A percentile compares a stretch with the other conserved stretches of the same genome.
phyloP scores from a whole-genome alignment of 2,888 invertebrate species.

The Plagodis pulveraria region DNA sequence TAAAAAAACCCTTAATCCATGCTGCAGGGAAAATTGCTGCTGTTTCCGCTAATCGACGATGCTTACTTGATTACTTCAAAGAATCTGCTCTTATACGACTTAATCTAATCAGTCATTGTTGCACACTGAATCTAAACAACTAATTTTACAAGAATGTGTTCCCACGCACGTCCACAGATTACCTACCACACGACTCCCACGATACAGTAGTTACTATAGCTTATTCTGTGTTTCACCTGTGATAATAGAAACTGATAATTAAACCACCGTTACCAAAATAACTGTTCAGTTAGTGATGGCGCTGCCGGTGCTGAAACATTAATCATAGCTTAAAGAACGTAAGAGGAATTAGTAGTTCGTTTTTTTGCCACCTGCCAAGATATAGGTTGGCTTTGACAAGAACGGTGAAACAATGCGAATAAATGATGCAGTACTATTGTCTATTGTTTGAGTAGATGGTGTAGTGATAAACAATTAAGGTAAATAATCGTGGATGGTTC shows the following conservation, averaged over 20 bases:
- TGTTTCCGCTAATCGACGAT: too few species aligned
- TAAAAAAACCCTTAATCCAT: too few species aligned
- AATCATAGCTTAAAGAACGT: too few species aligned
- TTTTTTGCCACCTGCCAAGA: too few species aligned
- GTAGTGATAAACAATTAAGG: constrained; percentile 31
- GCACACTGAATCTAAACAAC: neutral
- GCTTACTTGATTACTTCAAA: neutral
- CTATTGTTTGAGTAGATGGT: constrained; percentile 31
- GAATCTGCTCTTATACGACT: neutral
- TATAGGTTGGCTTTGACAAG: too few species aligned
- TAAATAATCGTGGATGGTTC: constrained; percentile 15
- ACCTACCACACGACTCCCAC: neutral
- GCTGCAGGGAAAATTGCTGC: too few species aligned
- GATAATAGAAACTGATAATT: constrained; percentile 10
- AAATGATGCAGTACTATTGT: constrained; percentile 37
- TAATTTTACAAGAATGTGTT: constrained; percentile 13
- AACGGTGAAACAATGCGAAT: constrained; percentile 40
- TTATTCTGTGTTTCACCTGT: neutral
- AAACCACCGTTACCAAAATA: neutral
- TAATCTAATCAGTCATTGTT: neutral
- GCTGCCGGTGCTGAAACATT: too few species aligned
- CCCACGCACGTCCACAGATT: neutral
- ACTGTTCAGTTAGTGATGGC: too few species aligned
- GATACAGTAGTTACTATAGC: neutral
- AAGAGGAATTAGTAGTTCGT: too few species aligned